Conservation (phyloP, 2,888 invertebrate species). For the Brachyptera putata region DNA sequence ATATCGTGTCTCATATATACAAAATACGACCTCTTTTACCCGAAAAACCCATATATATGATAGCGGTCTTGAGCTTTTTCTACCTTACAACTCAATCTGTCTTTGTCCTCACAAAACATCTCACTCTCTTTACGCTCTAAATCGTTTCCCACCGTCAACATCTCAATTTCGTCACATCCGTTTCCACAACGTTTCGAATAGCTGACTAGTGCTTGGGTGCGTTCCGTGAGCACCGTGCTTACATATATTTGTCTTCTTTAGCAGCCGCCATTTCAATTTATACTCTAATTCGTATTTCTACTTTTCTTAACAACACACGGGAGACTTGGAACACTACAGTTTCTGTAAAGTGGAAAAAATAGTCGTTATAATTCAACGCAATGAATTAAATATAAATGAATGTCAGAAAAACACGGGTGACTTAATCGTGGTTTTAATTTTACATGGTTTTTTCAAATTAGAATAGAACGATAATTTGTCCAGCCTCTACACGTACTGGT, state of each 20-base stretch:
- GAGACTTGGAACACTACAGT: neutral
- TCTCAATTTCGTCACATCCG: slow-evolving; percentile 22
- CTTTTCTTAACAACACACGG: neutral
- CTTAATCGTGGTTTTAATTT: too few species aligned
- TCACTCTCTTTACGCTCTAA: slow-evolving; percentile 16
- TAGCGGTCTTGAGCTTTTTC: slow-evolving; percentile 1
- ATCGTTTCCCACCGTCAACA: slow-evolving; percentile 14
- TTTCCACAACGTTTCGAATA: neutral
- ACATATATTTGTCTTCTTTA: slow-evolving; percentile 11
- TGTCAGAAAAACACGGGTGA: too few species aligned
- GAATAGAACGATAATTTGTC: too few species aligned
- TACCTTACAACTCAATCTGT: slow-evolving; percentile 15
- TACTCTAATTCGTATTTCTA: slow-evolving; percentile 16
- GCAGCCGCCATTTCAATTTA: slow-evolving; percentile 12
- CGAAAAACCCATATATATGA: too few species aligned
- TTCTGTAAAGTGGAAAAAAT: neutral
- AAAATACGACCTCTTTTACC: too few species aligned
- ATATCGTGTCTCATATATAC: neutral
- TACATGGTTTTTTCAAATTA: too few species aligned
- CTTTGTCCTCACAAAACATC: slow-evolving; percentile 11
- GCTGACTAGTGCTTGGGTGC: too few species aligned
- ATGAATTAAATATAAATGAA: too few species aligned
- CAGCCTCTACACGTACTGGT: too few species aligned
- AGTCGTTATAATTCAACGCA: neutral
- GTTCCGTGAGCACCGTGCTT: neutral